These are phyloP conservation scores for Plagodis dolabraria DNA, from an alignment of 2,888 invertebrate genomes.

Conservation along the genomic window DNA sequence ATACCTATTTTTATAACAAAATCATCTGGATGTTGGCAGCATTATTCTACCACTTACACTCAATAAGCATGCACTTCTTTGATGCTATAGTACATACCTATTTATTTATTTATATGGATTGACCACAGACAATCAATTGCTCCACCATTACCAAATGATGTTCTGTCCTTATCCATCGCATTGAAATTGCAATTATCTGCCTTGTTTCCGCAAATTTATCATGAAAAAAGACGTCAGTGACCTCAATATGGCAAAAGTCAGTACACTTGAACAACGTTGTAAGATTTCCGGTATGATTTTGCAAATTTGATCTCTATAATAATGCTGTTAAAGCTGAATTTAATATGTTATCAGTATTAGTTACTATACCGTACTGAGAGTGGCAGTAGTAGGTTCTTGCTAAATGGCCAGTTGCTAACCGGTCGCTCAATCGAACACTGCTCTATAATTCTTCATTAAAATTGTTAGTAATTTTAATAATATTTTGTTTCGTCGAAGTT, in stretches of 20 bases:
- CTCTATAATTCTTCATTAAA: slow-evolving; percentile 10
- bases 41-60: no score
- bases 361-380: slow-evolving; percentile 41
- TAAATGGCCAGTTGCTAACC: slow-evolving; percentile 54
- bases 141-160: slow-evolving; percentile 36
- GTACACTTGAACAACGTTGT: slow-evolving; percentile 48
- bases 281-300: slow-evolving; percentile 5
- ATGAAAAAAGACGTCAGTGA: slow-evolving; percentile 79
- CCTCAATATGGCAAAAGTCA: slow-evolving; percentile 62
- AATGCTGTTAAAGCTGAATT: slow-evolving; percentile 39
- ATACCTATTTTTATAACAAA: no score
- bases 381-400: slow-evolving; percentile 41
- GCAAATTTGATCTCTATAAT: slow-evolving; percentile 18
- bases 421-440: slow-evolving; percentile 44
- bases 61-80: no score
- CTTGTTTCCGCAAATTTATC: slow-evolving; percentile 68
- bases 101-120: slow-evolving; percentile 35
- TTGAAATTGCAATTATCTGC: slow-evolving; percentile 39
- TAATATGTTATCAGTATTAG: slow-evolving; percentile 21
- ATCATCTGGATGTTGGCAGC: no score
- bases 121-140: slow-evolving; percentile 58
- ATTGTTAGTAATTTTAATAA: no score
- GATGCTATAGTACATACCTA: neutral
- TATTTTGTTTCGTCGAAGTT: neutral
- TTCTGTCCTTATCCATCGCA: slow-evolving; percentile 45